Evolutionary conservation across 2,888 invertebrate species (phyloP), one percentile per base, ranked within the genome.

Genomic region (Camponotus fellah): DNA sequence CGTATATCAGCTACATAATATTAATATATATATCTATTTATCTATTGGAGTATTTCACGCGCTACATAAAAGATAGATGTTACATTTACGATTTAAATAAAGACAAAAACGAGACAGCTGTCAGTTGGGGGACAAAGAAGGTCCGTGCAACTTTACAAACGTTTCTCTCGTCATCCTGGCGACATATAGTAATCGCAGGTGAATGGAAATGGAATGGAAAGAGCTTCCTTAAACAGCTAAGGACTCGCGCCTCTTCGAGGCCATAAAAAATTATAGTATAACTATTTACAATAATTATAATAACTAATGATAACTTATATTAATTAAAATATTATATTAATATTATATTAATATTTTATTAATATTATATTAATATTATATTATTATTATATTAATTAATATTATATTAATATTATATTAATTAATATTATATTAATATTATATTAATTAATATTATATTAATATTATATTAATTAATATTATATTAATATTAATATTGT

Each of bases 21-120:
- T 86, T 83, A 84, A 87, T 86, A 87, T 89, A 26, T 87, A 87
- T 86, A 87, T 89, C 1, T 87, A 69, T n/a, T n/a, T 49, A 92
- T 68, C 85, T 87, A 89, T 10, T 79, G 75, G 82, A 89, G 83
- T 92, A 90, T 90, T 92, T 84, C 79, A 88, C 86, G 37, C 86
- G 32, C 87, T 88, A 88, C 83, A 85, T 71, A 87, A 85, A 89
- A 85, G 58, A 82, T 84, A 88, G 74, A 75, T 76, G 75, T 79
- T 86, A 86, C 77, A 90, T 82, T 87, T 68, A 84, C 77, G 66
- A 86, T 89, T 85, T 87, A 90, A 90, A 87, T 85, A 83, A 90
- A 84, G 84, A 46, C 34, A 60, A 80, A 69, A 74, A 79, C 69
- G 82, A 90, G 87, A 88, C 84, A 89, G 88, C 82, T 87, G 86